Base-by-base conservation (phyloP, 2,797 vertebrate species). In the Tadarida brasiliensis region DNA sequence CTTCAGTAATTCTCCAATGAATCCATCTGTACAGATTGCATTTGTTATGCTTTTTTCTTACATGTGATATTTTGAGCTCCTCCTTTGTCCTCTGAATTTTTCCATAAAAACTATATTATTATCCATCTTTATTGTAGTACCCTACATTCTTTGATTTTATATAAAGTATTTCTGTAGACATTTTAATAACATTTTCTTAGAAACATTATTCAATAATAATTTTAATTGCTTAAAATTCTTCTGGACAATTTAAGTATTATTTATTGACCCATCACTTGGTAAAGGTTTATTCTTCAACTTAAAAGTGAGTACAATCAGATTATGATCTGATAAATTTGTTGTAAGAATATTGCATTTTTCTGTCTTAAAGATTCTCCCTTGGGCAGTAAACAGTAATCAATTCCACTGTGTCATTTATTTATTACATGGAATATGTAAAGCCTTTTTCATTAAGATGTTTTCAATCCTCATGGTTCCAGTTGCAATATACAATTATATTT, bases 381-480 rank as follows among this genome's bases (percentile, higher is more conserved):
- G 57, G 89, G 93, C 84, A 95, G 83, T 83, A 94, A 96, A 82
- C 22, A 92, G 83, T 96, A 95, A 97, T 96, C 94, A 97, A 88
- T 97, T 90, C 20, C 47, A 91, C 54, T 71, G 19, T 96, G 95
- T 93, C 87, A 94, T 93, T 96, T 97, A 97, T 96, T 97, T 97
- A 96, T 95, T 93, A 91, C 54, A 63, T 12, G 26, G 56, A 57
- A 74, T 96, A 95, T 96, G 28, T 94, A 93, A 96, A 96, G 39
- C 47, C 90, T 96, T 97, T 96, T 96, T 96, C 91, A 97, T 97
- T 96, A 95, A 93, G 59, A 90, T 92, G 47, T 94, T 93, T 96
- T 96, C 73, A 96, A 90, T 93, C 47, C 19, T 92, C 57, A 63
- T 94, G 83, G 67, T 94, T 95, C 67, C 39, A 94, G 39, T 78